These are phyloP conservation scores for Lamprologus callipterus DNA, from an alignment of 2,113 vertebrate genomes.

Conservation along the genomic window DNA sequence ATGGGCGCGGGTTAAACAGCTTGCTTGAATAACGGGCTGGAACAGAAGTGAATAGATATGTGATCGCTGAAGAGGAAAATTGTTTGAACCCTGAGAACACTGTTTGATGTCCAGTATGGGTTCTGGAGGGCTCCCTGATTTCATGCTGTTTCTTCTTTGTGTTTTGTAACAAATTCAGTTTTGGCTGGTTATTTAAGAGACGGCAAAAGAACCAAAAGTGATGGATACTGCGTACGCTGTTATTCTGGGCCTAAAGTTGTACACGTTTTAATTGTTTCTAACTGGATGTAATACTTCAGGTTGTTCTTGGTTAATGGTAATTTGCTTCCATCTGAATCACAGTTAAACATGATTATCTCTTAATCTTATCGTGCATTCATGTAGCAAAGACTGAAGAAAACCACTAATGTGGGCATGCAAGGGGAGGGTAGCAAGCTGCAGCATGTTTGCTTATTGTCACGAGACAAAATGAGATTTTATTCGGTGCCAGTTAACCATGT, in stretches of 20 bases:
- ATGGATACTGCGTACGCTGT: not conserved
- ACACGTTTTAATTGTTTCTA: not conserved
- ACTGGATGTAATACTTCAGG: not conserved
- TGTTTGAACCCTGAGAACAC: conserved; percentile 40
- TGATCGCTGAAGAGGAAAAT: conserved; percentile 41
- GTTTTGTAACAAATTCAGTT: conserved; percentile 30
- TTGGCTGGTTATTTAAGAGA: not conserved
- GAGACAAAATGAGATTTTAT: not conserved
- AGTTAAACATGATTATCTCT: not conserved
- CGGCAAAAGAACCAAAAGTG: not conserved
- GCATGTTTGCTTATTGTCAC: not conserved
- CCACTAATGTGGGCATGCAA: not conserved
- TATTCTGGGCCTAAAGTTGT: not conserved
- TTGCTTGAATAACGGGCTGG: not conserved
- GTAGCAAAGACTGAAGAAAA: not conserved
- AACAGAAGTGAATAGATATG: conserved; percentile 28
- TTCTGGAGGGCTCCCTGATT: conserved; percentile 30
- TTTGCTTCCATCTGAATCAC: not conserved
- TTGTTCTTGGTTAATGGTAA: not conserved
- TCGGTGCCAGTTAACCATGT: not conserved
- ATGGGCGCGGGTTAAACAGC: conserved; percentile 23
- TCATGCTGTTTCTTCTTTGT: conserved; percentile 36
- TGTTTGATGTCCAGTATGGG: conserved; percentile 47
- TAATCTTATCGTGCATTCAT: not conserved
- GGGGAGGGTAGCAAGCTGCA: not conserved